Evolutionary conservation across 1,140 invertebrate genomes (phyloP).

Genomic region (Habropoda laboriosa): DNA sequence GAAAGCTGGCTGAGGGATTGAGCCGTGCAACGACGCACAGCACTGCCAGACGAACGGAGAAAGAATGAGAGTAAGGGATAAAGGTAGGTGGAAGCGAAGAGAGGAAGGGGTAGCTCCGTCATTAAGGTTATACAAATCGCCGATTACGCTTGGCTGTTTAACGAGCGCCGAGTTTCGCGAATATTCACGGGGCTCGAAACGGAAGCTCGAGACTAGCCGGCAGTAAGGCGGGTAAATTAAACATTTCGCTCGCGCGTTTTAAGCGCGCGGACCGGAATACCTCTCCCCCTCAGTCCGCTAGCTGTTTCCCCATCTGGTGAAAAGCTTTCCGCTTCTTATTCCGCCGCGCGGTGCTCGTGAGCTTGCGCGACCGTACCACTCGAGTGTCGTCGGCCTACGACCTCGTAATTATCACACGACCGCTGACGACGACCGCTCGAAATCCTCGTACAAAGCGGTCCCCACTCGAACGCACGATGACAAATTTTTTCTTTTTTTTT

Average conservation of each 20-base stretch:
- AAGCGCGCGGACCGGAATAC: constrained; percentile 43
- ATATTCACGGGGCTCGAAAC: constrained; percentile 59
- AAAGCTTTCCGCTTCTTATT: constrained; percentile 51
- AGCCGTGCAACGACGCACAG: neutral
- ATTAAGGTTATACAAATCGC: constrained; percentile 72
- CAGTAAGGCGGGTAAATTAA: constrained; percentile 64
- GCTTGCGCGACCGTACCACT: neutral
- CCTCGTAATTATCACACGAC: constrained; percentile 46
- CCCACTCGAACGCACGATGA: neutral
- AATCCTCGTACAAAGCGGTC: neutral
- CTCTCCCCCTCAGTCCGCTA: too few relatives aligned
- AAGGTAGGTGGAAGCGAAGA: neutral
- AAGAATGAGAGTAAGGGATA: neutral
- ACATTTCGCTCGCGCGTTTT: constrained; percentile 63
- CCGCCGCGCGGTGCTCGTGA: constrained; percentile 4
- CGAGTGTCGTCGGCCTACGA: constrained; percentile 21
- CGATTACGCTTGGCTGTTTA: constrained; percentile 64
- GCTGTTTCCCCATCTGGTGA: constrained; percentile 1
- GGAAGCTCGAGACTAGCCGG: constrained; percentile 42
- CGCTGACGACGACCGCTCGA: constrained; percentile 26
- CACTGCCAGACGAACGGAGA: too few relatives aligned
- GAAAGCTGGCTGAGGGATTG: neutral
- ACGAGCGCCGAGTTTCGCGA: constrained; percentile 61
- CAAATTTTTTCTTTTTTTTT: constrained; percentile 24
- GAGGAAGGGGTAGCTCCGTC: constrained; percentile 35